These are phyloP conservation scores for Cyprinodon diabolis DNA, from an alignment of 2,797 vertebrate species.

Conservation along the genomic window DNA sequence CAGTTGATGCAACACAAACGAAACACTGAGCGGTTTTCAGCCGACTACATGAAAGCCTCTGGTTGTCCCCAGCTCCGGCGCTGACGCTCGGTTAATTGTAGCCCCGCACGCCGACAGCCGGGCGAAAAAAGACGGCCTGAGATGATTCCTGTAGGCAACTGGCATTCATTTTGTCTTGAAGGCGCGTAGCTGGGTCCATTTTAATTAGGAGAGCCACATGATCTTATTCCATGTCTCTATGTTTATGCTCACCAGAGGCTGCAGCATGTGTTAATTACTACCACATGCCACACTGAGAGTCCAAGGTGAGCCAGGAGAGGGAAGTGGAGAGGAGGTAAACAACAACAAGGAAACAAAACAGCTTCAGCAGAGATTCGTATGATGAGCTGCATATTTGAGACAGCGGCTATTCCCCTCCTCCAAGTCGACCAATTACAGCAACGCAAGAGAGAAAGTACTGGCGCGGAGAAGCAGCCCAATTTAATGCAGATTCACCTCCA, in stretches of 20 bases:
- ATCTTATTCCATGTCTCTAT: conserved; percentile 53
- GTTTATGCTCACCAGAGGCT: conserved; percentile 68
- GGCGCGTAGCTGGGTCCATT: conserved; percentile 67
- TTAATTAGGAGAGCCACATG: conserved; percentile 75
- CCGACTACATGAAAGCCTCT: conserved; percentile 60
- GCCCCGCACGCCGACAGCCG: conserved; percentile 48
- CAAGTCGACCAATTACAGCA: conserved; percentile 67
- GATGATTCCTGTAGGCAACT: conserved; percentile 70
- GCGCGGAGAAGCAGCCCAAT: conserved; percentile 52
- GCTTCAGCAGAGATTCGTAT: conserved; percentile 53
- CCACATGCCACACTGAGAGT: conserved; percentile 49
- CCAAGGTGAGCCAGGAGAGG: conserved; percentile 63
- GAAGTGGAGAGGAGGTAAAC: conserved; percentile 57
- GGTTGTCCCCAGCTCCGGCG: conserved; percentile 52
- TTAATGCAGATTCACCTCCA: conserved; percentile 64
- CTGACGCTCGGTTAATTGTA: conserved; percentile 70
- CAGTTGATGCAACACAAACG: conserved; percentile 74
- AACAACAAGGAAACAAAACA: conserved; percentile 57
- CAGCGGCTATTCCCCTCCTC: conserved; percentile 44
- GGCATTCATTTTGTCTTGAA: conserved; percentile 70
- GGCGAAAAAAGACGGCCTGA: conserved; percentile 41
- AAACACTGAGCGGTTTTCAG: conserved; percentile 64
- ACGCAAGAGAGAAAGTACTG: conserved; percentile 21
- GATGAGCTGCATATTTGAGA: conserved; percentile 62
- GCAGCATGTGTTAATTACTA: conserved; percentile 70